Evolutionary conservation across 1,140 invertebrate genomes (phyloP), one percentile per base, ranked within the genome.

Genomic region (Drosophila repleta): DNA sequence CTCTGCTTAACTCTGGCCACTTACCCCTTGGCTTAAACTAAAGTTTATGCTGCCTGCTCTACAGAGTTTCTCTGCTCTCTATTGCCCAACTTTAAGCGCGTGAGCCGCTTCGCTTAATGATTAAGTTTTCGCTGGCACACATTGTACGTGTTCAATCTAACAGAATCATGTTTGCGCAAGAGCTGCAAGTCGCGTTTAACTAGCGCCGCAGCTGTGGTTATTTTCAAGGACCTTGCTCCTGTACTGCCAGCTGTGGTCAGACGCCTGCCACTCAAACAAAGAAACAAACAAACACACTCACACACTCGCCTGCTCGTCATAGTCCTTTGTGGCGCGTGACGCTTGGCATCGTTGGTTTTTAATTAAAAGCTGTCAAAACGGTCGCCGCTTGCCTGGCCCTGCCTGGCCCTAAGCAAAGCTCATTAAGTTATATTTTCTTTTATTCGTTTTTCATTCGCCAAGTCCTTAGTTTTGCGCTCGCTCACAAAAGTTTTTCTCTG

Each of bases 281-380:
- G 21, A 37, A 46, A 45, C 46, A 46, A 56, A 58, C 21, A 45
- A 8, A 61, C 49, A 53, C 39, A 43, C 63, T 48, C 60, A 56
- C 57, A 72, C 29, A 60, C 21, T 49, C 49, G 58, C 18, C 61
- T 55, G 52, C 5, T 8, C 72, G n/a, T 46, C 35, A 8, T 39
- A 51, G 15, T 45, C 37, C 45, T 20, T 20, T 15, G 17, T 45
- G 45, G 37, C 35, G 85, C 77, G 74, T 85, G 82, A 85, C 67
- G 63, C 60, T 77, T 75, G 48, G 24, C 52, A 55, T 69, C 69
- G 78, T 75, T 69, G 79, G 46, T 64, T 87, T 87, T 87, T 79
- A 88, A 88, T 87, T 88, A 87, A 82, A 87, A 83, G 79, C 83
- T 74, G 73, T 88, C 83, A 79, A 83, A 88, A 88, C 53, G 74